Conservation (phyloP, 2,113 vertebrate genomes). For the Empidonax alnorum region DNA sequence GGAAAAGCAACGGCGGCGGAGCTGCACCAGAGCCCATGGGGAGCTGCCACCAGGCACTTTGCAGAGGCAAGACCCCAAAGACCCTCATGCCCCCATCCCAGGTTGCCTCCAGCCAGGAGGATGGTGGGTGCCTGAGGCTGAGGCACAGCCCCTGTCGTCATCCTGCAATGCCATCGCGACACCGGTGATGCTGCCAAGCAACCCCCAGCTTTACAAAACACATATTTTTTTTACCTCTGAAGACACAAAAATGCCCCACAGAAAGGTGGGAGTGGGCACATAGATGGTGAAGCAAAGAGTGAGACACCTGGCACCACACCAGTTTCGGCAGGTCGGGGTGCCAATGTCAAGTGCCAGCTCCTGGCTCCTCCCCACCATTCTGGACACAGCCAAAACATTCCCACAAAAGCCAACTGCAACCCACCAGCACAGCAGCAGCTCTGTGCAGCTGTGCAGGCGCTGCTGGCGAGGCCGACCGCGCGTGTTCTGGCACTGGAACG, state of each 20-base stretch:
- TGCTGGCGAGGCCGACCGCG: neutral
- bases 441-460: conserved; percentile 5
- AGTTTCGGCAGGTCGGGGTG: neutral
- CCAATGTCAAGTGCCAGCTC: neutral
- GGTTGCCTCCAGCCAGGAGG: neutral
- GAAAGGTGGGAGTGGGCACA: accelerated
- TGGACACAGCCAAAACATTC: neutral
- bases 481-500: conserved; percentile 23
- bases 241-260: neutral
- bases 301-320: neutral
- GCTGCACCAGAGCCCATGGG: accelerated
- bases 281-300: neutral
- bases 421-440: neutral
- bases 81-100: neutral
- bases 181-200: neutral
- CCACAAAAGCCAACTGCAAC: neutral
- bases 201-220: neutral
- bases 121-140: accelerated
- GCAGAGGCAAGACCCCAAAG: accelerated
- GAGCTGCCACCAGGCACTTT: neutral
- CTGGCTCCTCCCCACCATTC: neutral
- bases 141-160: accelerated
- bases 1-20: neutral
- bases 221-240: neutral
- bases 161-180: accelerated